Evolutionary conservation across 2,113 vertebrate species (phyloP).

Genomic region (Pluvianellus socialis): DNA sequence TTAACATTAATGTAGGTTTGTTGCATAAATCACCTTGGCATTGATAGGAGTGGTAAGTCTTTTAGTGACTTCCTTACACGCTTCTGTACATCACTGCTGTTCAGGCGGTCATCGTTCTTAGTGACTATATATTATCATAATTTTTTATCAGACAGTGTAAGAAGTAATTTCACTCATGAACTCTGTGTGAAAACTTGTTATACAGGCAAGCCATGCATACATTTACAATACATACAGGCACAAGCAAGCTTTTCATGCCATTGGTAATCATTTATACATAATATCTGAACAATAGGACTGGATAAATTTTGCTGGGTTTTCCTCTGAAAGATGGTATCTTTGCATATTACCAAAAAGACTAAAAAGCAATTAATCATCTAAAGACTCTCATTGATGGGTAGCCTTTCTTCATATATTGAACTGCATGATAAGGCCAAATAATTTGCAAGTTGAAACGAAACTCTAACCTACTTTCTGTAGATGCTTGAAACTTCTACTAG

Average conservation of each 20-base stretch:
- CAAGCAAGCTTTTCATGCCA: background rate
- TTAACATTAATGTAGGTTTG: conserved; percentile 5
- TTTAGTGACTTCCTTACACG: background rate
- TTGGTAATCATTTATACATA: background rate
- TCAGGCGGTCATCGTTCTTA: background rate
- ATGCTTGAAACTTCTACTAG: background rate
- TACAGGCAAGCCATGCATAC: background rate
- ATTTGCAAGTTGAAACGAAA: background rate
- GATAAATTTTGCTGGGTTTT: background rate
- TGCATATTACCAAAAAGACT: background rate
- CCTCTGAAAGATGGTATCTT: background rate
- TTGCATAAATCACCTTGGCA: background rate
- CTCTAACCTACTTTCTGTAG: background rate
- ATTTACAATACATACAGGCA: background rate
- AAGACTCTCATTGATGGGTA: background rate
- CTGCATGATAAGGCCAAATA: background rate
- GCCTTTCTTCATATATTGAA: background rate
- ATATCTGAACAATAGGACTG: background rate
- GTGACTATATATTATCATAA: background rate
- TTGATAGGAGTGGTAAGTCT: background rate
- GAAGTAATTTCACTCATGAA: background rate
- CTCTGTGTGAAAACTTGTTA: background rate
- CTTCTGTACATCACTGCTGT: background rate
- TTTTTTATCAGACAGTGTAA: background rate
- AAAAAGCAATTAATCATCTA: background rate